These are phyloP conservation scores for Drosophila baimaii DNA, from an alignment of 1,140 invertebrate species.

Conservation along the genomic window DNA sequence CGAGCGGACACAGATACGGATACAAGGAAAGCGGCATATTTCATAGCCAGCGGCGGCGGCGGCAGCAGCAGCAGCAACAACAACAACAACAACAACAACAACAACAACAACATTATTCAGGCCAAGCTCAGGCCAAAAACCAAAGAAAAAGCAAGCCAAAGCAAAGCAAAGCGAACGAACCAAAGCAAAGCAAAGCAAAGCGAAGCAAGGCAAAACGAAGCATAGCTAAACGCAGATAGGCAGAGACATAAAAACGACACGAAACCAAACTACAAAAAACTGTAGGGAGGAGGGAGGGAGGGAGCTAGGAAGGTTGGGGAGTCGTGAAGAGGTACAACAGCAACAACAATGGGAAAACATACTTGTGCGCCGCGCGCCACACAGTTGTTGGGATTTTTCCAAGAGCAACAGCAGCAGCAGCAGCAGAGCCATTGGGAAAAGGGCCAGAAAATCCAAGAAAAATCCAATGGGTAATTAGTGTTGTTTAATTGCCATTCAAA, in stretches of 20 bases:
- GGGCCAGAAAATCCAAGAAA: slow-evolving; percentile 17
- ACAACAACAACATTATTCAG: slow-evolving; percentile 55
- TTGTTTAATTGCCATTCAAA: slow-evolving; percentile 17
- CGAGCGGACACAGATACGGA: slow-evolving; percentile 8
- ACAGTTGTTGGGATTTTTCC: slow-evolving; percentile 34
- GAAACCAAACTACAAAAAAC: slow-evolving; percentile 28
- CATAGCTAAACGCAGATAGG: slow-evolving; percentile 44
- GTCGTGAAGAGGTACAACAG: slow-evolving; percentile 1
- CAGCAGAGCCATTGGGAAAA: slow-evolving; percentile 17
- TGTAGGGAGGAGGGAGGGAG: background rate
- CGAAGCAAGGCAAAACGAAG: slow-evolving; percentile 47
- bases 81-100: slow-evolving; percentile 8
- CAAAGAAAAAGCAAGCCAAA: slow-evolving; percentile 55
- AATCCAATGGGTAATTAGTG: slow-evolving; percentile 19
- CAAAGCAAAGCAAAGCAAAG: slow-evolving; percentile 43
- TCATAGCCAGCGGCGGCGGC: slow-evolving; percentile 28
- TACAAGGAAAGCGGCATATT: slow-evolving; percentile 48
- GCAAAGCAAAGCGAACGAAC: slow-evolving; percentile 34
- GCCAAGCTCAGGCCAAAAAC: slow-evolving; percentile 64
- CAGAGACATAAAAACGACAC: slow-evolving; percentile 51
- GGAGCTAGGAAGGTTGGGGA: background rate
- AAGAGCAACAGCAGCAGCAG: slow-evolving; percentile 2
- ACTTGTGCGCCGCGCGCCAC: too few relatives aligned
- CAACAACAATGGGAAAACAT: slow-evolving; percentile 24
- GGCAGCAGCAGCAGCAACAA: slow-evolving; percentile 10